Conservation (phyloP, 1,140 invertebrate species). For the Araneus ventricosus region DNA sequence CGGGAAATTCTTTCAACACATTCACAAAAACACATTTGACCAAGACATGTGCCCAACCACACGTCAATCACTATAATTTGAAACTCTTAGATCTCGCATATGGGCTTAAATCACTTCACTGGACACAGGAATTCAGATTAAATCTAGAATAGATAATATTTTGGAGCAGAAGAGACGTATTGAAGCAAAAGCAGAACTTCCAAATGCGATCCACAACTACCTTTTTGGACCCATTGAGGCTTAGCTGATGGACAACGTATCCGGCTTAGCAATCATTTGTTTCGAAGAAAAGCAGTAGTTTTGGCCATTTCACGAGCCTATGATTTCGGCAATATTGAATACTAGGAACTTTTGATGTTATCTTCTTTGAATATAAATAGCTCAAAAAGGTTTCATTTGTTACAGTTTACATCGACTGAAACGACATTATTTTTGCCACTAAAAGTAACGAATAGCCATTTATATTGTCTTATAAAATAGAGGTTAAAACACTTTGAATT, state of each 20-base stretch:
- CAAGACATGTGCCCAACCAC: background rate
- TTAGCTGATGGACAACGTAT: conserved; percentile 33
- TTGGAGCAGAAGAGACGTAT: background rate
- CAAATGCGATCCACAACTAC: background rate
- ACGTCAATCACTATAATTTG: background rate
- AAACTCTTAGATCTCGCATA: background rate
- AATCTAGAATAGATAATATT: background rate
- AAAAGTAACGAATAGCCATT: too few relatives aligned
- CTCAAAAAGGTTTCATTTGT: background rate
- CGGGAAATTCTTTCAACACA: too few relatives aligned
- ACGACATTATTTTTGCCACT: too few relatives aligned
- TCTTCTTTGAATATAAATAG: background rate
- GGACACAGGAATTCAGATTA: background rate
- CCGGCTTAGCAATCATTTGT: conserved; percentile 35
- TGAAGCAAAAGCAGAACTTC: background rate
- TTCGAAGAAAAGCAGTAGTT: background rate
- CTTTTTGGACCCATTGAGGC: background rate
- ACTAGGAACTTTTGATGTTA: background rate
- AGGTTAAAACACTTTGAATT: too few relatives aligned
- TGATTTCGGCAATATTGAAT: conserved; percentile 3
- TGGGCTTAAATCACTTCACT: background rate
- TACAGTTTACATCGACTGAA: too few relatives aligned
- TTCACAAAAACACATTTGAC: background rate
- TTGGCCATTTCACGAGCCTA: background rate
- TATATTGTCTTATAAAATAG: too few relatives aligned